Base-by-base conservation (phyloP, 1,140 invertebrate species). In the Caerostris extrusa region DNA sequence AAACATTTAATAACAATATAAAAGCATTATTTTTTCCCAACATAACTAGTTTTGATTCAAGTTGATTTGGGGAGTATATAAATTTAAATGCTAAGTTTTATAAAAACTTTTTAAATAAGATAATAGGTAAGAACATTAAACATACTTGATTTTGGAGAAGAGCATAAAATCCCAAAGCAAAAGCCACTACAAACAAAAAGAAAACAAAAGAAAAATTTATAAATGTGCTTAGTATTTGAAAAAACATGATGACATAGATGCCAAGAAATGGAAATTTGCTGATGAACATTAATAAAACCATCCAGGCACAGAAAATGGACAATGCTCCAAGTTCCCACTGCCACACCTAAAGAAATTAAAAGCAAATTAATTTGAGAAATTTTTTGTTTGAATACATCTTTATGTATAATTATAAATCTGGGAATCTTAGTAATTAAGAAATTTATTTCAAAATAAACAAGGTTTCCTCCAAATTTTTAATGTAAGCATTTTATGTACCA, bases 171-270 rank as follows among this genome's bases (percentile, higher is more conserved):
- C 96, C 95, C 3, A 97, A 92, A 12, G 96, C 96, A 95, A 97
- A 97, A 53, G 96, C 96, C 64, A 97, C 95, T 88, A 97, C 96
- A 94, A 97, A 96, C 12, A 97, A 95, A 88, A 96, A 96, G 95
- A 97, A 97, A 61, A 97, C 96, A 3, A 96, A 91, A 83, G 96
- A 96, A 95, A 97, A 97, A 85, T 96, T 96, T 7, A 95, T 94
- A 95, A 97, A 96, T 19, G 97, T 97, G 60, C 95, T 95, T 5
- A 97, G 95, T 83, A 97, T 96, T 94, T 97, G 96, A 0, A 96
- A 96, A 94, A 97, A 97, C 97, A 97, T 97, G 14, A 97, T 96
- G 4, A 97, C 96, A 95, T 96, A 97, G 93, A 97, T 97, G 61
- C 97, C 97, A 92, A 97, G 96, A 64, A 95, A 95, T 5, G 96